Percentiles rank a stretch among this genome's conserved stretches.
Evolutionary conservation across 2,888 invertebrate species (phyloP).

Genomic region (Pocota personata): DNA sequence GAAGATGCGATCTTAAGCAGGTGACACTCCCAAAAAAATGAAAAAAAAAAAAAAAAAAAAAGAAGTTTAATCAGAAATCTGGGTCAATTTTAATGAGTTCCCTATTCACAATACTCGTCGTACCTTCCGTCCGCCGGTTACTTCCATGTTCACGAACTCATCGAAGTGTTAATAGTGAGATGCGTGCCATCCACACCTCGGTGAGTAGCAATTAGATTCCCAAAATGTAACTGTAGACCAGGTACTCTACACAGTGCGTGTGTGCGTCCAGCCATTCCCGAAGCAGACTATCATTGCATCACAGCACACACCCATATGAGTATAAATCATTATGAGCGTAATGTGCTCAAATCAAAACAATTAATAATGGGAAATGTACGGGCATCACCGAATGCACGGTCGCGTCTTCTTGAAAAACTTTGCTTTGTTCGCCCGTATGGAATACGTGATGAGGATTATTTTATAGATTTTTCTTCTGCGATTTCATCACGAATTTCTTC

Average conservation of each 20-base stretch:
- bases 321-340: conserved; percentile 31
- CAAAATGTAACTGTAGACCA: conserved; percentile 20
- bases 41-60: conserved; percentile 3
- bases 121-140: conserved; percentile 21
- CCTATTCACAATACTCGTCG: conserved; percentile 26
- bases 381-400: conserved; percentile 44
- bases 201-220: conserved; percentile 23
- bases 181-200: background rate
- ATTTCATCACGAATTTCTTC: background rate
- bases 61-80: conserved; percentile 39
- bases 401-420: conserved; percentile 9
- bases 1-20: conserved; percentile 25
- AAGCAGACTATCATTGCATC: conserved; percentile 27
- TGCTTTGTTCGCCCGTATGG: conserved; percentile 30
- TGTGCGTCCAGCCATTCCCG: background rate
- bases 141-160: conserved; percentile 20
- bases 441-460: conserved; percentile 52
- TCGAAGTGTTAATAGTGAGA: conserved; percentile 21
- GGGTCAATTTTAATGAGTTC: conserved; percentile 61
- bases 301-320: conserved; percentile 6
- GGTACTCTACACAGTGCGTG: background rate
- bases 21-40: conserved; percentile 55
- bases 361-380: conserved; percentile 60
- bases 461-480: conserved; percentile 17
- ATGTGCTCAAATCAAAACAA: conserved; percentile 57